Base-by-base conservation (phyloP, 2,113 vertebrate species). In the Acrocephalus kingi region DNA sequence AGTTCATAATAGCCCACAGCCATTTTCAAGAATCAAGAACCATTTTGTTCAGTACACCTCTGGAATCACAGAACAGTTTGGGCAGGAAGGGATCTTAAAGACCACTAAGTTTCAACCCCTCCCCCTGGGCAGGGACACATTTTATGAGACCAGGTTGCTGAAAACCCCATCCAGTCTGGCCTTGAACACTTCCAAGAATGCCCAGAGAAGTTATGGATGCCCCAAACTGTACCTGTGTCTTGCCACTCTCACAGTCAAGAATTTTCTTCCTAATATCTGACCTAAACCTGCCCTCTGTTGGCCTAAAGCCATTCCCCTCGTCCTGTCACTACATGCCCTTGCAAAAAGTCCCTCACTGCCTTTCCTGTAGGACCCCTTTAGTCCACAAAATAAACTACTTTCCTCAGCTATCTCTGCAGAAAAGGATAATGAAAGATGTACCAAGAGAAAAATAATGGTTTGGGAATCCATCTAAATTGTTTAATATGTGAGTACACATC, bases 1-100 rank as follows among this genome's bases (percentile, higher is more conserved):
- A 77, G 35, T 4, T 74, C 43, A 4, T 24, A 84, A 73, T 0
- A 74, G n/a, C 43, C 19, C 18, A 35, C 0, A 0, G 55, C 10
- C 37, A 39, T 39, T 39, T 39, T 39, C 37, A 39, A 74, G 12
- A 58, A 91, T 23, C 30, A 66, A 89, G 56, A 77, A 74, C 10
- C 23, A 13, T 33, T 86, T 33, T 91, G 48, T 75, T 82, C 15
- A 41, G 37, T 52, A 45, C 9, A 41, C 7, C 35, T 87, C 48
- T 88, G 27, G 66, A 68, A 46, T 15, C n/a, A n/a, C 20, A 12
- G 11, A 76, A 62, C 0, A 1, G 48, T 31, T 31, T 55, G 31
- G 55, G n/a, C 35, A 35, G 71, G n/a, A 68, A 76, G 16, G 9
- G 6, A 27, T 25, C 14, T 27, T 55, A 31, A 54, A 31, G 9